These are phyloP conservation scores for Mesocricetus auratus DNA, from an alignment of 2,113 vertebrate genomes.

Conservation along the genomic window DNA sequence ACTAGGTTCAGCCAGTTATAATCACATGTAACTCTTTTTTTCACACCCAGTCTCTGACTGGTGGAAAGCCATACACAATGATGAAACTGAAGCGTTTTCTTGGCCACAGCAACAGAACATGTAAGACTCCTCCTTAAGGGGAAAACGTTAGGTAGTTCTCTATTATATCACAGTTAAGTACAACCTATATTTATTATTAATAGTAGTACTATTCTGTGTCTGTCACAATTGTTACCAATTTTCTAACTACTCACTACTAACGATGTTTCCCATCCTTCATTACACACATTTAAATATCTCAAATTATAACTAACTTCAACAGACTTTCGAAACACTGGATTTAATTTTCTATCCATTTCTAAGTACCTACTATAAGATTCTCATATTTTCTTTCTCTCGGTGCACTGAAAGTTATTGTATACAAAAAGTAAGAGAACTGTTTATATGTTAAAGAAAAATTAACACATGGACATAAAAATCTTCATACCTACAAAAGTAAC, in stretches of 20 bases:
- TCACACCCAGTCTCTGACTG: accelerated
- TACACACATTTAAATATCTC: background rate
- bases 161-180: background rate
- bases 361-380: background rate
- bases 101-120: background rate
- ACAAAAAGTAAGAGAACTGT: no score
- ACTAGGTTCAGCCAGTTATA: background rate
- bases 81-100: background rate
- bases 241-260: background rate
- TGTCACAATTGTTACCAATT: no score
- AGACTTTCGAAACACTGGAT: background rate
- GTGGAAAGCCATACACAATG: accelerated
- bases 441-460: background rate
- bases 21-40: background rate
- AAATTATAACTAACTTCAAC: background rate
- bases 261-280: background rate
- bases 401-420: background rate
- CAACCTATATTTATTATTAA: background rate
- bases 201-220: background rate
- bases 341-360: background rate
- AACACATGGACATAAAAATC: background rate
- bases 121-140: background rate
- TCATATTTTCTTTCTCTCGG: background rate
- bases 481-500: background rate
- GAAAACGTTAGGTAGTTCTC: background rate